Percentiles rank a stretch among this genome's conserved stretches.
phyloP scores from a whole-genome alignment of 1,140 invertebrate species.

The Hesperophylax magnus region DNA sequence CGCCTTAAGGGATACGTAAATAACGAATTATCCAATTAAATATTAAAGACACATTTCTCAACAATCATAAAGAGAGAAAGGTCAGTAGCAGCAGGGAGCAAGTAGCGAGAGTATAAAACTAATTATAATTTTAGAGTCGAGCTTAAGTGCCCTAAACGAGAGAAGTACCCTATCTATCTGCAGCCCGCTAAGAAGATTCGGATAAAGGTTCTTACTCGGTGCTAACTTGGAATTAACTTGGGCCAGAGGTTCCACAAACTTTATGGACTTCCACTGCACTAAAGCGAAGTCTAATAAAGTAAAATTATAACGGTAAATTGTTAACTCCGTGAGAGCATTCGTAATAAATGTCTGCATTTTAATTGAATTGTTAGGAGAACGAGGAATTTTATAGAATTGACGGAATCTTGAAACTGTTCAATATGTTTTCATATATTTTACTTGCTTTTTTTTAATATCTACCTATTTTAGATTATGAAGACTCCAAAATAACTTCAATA shows the following conservation, averaged over 20 bases:
- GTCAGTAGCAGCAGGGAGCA: background rate
- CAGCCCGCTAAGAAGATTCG: conserved; percentile 28
- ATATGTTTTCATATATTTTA: too few relatives aligned
- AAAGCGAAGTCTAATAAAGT: conserved; percentile 35
- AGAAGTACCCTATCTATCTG: background rate
- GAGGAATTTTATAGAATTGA: too few relatives aligned
- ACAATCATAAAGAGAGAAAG: too few relatives aligned
- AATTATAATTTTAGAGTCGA: background rate
- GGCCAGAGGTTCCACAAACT: conserved; percentile 21
- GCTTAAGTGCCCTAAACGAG: too few relatives aligned
- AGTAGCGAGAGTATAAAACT: background rate
- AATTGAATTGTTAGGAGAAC: background rate
- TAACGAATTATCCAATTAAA: too few relatives aligned
- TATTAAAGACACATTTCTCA: too few relatives aligned
- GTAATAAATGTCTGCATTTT: conserved; percentile 17
- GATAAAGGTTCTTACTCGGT: conserved; percentile 27
- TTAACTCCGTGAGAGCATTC: conserved; percentile 23
- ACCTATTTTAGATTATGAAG: too few relatives aligned
- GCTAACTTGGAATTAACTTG: conserved; percentile 35
- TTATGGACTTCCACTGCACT: conserved; percentile 33
- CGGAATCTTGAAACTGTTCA: too few relatives aligned
- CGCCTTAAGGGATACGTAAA: too few relatives aligned
- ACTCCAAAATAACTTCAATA: too few relatives aligned
- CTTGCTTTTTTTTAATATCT: too few relatives aligned
- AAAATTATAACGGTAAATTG: conserved; percentile 37